These are phyloP conservation scores for Lacerta viridis DNA, from an alignment of 2,797 vertebrate genomes.

Conservation along the genomic window DNA sequence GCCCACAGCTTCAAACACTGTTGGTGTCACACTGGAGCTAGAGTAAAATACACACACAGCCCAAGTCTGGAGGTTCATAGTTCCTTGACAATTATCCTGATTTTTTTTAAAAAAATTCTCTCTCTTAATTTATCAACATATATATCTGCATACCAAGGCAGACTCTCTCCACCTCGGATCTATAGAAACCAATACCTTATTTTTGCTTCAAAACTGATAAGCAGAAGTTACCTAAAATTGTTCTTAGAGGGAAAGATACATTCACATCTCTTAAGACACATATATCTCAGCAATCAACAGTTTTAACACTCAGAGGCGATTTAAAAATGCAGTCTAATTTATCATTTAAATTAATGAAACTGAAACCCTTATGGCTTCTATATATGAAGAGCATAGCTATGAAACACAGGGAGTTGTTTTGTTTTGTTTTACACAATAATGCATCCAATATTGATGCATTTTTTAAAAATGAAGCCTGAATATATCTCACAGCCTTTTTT, in stretches of 20 bases:
- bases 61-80: no score
- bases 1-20: no score
- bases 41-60: no score
- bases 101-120: no score
- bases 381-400: background rate
- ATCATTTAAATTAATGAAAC: background rate
- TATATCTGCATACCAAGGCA: no score
- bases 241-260: background rate
- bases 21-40: no score
- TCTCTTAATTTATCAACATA: no score
- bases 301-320: background rate
- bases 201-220: background rate
- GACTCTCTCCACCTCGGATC: no score
- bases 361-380: background rate
- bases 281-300: background rate
- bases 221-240: background rate
- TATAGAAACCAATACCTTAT: background rate
- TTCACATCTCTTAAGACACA: background rate
- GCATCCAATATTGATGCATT: constrained; percentile 32
- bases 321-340: background rate
- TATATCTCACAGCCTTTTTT: constrained; percentile 16
- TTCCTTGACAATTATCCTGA: no score
- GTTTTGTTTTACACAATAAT: constrained; percentile 7
- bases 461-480: constrained; percentile 40
- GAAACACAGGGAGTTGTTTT: constrained; percentile 43